Evolutionary conservation across 2,797 vertebrate genomes (phyloP).

Genomic region (Spinibarbus caldwelli): DNA sequence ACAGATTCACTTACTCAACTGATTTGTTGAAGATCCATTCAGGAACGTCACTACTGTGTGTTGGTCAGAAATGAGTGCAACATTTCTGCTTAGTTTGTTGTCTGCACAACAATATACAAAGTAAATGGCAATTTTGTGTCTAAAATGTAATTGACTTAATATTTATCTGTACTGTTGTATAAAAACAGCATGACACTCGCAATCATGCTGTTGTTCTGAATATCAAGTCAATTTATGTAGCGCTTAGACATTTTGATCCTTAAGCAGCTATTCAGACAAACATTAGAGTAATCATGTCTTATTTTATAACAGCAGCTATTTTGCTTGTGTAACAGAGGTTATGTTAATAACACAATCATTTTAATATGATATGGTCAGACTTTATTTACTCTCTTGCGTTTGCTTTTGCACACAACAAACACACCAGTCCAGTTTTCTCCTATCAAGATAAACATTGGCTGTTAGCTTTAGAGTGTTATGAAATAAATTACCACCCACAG

Average conservation of each 20-base stretch:
- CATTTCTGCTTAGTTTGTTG: background rate
- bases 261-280: background rate
- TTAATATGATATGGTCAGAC: background rate
- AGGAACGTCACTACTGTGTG: background rate
- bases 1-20: background rate
- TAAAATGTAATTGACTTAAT: background rate
- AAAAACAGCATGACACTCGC: background rate
- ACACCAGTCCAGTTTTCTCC: background rate
- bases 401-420: background rate
- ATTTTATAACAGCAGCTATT: background rate
- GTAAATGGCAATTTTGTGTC: background rate
- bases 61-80: background rate
- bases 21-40: background rate
- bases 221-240: background rate
- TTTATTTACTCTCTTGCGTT: background rate
- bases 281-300: background rate
- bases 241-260: background rate
- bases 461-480: slow-evolving; percentile 28
- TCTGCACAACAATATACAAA: background rate
- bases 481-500: slow-evolving; percentile 11
- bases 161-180: background rate
- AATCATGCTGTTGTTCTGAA: background rate
- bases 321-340: background rate
- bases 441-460: slow-evolving; percentile 2
- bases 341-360: background rate